Evolutionary conservation across 2,113 vertebrate genomes (phyloP), one percentile per base, ranked within the genome.

Genomic region (Neofelis nebulosa): DNA sequence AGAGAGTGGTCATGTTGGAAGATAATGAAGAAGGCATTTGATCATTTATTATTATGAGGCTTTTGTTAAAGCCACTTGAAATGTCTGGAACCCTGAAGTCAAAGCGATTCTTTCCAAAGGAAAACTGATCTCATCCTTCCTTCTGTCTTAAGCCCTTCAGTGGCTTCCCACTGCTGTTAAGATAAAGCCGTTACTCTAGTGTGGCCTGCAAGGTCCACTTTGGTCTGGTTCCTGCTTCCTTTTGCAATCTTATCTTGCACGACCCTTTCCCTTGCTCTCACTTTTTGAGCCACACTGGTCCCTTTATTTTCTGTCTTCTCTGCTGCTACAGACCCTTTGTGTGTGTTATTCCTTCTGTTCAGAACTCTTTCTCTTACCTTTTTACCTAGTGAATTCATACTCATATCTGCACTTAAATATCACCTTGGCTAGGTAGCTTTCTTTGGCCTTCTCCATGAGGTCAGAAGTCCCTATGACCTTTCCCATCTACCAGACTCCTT

Each of bases 41-140:
- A 89, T 89, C 7, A 55, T 63, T 96, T 87, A 33, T 90, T 84
- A 57, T 68, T 85, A 80, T 41, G 48, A 89, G 61, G 52, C 25
- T 63, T 95, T 91, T 84, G 41, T 78, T 86, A 89, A 95, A 96
- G 36, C 19, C 73, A 66, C 78, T 93, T 82, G n/a, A 85, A 89
- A 78, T 61, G 79, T 93, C 74, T 92, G 68, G 57, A 69, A 74
- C 29, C n/a, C 29, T 84, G 13, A 11, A 91, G 66, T 89, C 79
- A 94, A 76, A 89, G 52, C 38, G 73, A 86, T 86, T 27, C 25
- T 94, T 91, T 94, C 69, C 69, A 71, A 91, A 90, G 41, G 48
- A 45, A 83, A 96, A 91, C 68, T 87, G 38, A 69, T 65, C 33
- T 76, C 68, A 89, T 85, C 38, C n/a, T 5, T 31, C 7, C 52